Conservation (phyloP, 2,888 invertebrate species). For the Bunonema sp. region DNA sequence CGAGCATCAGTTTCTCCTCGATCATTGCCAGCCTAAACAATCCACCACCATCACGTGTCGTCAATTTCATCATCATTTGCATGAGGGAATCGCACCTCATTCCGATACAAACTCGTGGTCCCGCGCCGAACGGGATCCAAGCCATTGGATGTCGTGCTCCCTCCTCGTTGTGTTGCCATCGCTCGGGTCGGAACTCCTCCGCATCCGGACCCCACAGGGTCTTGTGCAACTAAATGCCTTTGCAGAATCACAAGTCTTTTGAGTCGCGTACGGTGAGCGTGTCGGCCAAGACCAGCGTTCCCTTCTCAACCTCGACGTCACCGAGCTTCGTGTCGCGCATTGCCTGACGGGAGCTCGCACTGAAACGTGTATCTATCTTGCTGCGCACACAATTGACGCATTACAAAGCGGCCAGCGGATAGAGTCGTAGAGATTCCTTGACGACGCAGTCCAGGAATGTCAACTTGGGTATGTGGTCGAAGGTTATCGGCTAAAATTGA, state of each 20-base stretch:
- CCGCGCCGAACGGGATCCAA: not conserved
- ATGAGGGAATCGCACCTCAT: no score
- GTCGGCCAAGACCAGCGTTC: slow-evolving; percentile 6
- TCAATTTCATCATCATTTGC: no score
- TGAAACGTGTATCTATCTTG: no score
- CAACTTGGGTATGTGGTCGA: no score
- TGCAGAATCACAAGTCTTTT: no score
- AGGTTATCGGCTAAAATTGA: not conserved
- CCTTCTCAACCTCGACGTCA: slow-evolving; percentile 6
- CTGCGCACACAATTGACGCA: no score
- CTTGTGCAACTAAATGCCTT: no score
- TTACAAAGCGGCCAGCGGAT: slow-evolving; percentile 10
- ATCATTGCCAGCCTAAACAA: no score
- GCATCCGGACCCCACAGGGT: slow-evolving; percentile 8
- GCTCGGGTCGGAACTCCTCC: slow-evolving; percentile 6
- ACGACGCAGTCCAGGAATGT: slow-evolving; percentile 9
- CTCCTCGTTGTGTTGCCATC: slow-evolving; percentile 3
- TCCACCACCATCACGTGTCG: no score
- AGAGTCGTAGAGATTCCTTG: slow-evolving; percentile 10
- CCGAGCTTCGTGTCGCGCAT: slow-evolving; percentile 6
- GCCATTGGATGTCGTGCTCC: not conserved
- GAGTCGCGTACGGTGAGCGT: slow-evolving; percentile 5
- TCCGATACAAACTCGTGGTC: no score
- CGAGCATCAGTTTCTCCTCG: no score
- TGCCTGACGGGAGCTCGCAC: slow-evolving; percentile 5